Evolutionary conservation across 2,797 vertebrate genomes (phyloP).

Genomic region (Lacerta bilineata): DNA sequence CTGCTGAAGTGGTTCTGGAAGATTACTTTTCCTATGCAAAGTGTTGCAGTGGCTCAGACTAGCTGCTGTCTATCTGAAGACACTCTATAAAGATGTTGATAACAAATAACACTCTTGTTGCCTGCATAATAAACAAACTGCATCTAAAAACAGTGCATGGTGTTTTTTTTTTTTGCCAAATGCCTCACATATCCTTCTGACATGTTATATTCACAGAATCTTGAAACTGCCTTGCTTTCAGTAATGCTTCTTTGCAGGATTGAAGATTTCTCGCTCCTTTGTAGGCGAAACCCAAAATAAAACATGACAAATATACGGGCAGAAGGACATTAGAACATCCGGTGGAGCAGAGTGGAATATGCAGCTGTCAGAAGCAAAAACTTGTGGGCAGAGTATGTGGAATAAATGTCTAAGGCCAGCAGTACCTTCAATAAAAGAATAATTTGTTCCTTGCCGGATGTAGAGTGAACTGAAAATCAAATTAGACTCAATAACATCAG

Average conservation of each 20-base stretch:
- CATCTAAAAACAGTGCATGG: background rate
- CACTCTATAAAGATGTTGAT: conserved; percentile 3
- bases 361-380: conserved; percentile 56
- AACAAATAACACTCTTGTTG: background rate
- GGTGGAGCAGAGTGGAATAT: conserved; percentile 30
- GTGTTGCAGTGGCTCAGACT: background rate
- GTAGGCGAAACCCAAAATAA: conserved; percentile 27
- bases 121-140: conserved; percentile 7
- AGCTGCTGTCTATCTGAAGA: background rate
- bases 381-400: conserved; percentile 27
- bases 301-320: conserved; percentile 30
- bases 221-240: conserved; percentile 45
- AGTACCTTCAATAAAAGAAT: conserved; percentile 29
- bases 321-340: conserved; percentile 36
- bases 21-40: conserved; percentile 13
- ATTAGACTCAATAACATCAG: conserved; percentile 55
- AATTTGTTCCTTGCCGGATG: conserved; percentile 50
- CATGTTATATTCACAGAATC: conserved; percentile 20
- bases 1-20: background rate
- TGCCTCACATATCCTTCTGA: conserved; percentile 24
- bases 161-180: background rate
- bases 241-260: conserved; percentile 47
- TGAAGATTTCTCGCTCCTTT: conserved; percentile 41
- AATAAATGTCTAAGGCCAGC: conserved; percentile 42
- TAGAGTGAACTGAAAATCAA: conserved; percentile 22